Percentiles rank a stretch among this genome's conserved stretches.
Evolutionary conservation across 2,888 invertebrate genomes (phyloP).

Genomic region (Caenorhabditis sp.): DNA sequence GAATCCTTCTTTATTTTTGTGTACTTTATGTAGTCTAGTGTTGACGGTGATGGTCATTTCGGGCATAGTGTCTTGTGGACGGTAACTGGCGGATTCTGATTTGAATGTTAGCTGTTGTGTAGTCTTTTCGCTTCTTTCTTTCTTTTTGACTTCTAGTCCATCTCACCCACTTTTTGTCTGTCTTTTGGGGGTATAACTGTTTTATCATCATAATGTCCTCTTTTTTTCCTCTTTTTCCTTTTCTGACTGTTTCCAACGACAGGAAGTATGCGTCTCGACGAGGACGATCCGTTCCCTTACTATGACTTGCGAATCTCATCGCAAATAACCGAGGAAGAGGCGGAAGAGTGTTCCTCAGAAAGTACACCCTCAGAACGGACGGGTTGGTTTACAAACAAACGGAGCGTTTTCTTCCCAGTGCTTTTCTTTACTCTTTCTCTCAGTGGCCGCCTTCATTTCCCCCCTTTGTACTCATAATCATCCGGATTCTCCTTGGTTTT

Average conservation of each 20-base stretch:
- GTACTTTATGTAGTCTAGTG: slow-evolving; percentile 8
- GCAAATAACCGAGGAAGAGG: not conserved
- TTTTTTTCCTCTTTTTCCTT: not conserved
- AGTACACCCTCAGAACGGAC: too few relatives aligned
- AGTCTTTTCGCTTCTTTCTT: slow-evolving; percentile 23
- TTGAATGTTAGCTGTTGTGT: slow-evolving; percentile 41
- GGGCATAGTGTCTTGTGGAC: not conserved
- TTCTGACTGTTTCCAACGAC: slow-evolving; percentile 3
- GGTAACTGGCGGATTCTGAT: slow-evolving; percentile 2
- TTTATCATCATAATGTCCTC: not conserved
- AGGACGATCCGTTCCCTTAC: slow-evolving; percentile 75
- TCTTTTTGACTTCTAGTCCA: slow-evolving; percentile 3
- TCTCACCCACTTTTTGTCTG: slow-evolving; percentile 31
- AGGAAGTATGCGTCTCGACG: slow-evolving; percentile 57
- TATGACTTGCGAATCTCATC: slow-evolving; percentile 52
- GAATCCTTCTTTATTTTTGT: too few relatives aligned
- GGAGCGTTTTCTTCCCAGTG: slow-evolving; percentile 5
- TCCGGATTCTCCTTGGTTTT: slow-evolving; percentile 1
- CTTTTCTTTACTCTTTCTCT: not conserved
- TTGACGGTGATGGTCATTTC: slow-evolving; percentile 1
- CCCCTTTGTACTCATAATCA: too few relatives aligned
- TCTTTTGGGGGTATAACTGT: not conserved
- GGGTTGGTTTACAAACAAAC: slow-evolving; percentile 27
- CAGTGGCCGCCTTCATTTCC: not conserved
- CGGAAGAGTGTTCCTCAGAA: not conserved